Base-by-base conservation (phyloP, 2,797 vertebrate genomes). In the Rhynchonycteris naso region DNA sequence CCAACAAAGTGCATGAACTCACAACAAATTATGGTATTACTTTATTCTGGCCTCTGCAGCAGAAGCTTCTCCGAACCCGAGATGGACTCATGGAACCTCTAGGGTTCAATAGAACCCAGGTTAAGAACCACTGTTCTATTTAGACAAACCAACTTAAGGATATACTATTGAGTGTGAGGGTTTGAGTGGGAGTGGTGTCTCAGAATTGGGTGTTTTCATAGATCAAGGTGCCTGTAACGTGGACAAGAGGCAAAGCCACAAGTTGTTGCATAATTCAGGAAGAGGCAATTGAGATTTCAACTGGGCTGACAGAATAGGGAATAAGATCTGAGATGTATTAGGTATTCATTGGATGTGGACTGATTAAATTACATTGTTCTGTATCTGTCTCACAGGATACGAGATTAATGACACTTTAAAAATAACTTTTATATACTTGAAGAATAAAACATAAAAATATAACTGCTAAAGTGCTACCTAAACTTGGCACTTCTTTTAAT, bases 401-500 rank as follows among this genome's bases (percentile, higher is more conserved):
- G 21, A 88, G 92, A 94, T 3, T 8, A 33, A 84, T 50, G 33
- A 33, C 21, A 35, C 33, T 59, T 71, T 43, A 43, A 81, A 81
- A 59, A 33, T 4, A 7, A 56, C 38, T 69, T 84, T 66, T 22
- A 65, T 24, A n/a, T 24, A 35, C 33, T 8, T 35, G 13, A 78
- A 78, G 35, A n/a, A 30, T 61, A 14, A 14, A 15, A 63, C 2
- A 33, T 68, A 1, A 68, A 68, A 33, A 9, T 47, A 15, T 78
- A 15, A 58, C 2, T 65, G 69, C 30, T 30, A 65, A 94, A 90
- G 28, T 38, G 15, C 24, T 81, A 50, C 69, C 16, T 87, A 85
- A 80, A 81, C 85, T 71, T 91, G 66, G 10, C 30, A 72, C 11
- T 79, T 88, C 72, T 7, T 52, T 61, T 54, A 85, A 95, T 68